phyloP scores from a whole-genome alignment of 2,888 invertebrate species.

The Oeneis ivallda region DNA sequence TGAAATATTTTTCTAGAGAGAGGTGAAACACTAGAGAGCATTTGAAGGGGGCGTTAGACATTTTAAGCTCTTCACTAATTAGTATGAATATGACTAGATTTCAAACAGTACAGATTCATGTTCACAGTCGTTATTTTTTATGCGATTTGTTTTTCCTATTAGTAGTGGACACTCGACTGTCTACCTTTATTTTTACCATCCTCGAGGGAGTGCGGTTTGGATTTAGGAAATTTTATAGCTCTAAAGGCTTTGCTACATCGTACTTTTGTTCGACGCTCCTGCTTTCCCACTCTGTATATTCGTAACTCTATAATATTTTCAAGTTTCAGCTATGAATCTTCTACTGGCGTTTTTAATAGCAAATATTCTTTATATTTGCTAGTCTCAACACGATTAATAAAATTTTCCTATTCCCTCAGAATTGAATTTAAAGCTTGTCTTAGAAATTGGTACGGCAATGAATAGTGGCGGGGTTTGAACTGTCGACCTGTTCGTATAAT shows the following conservation, averaged over 20 bases:
- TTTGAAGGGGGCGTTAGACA: neutral
- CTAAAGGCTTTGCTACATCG: conserved; percentile 14
- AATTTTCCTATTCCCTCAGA: too few relatives aligned
- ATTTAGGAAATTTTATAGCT: conserved; percentile 35
- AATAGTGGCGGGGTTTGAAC: too few relatives aligned
- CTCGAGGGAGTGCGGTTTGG: conserved; percentile 20
- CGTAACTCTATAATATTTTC: too few relatives aligned
- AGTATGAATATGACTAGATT: conserved; percentile 1
- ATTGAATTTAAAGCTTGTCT: too few relatives aligned
- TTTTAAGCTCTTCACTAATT: conserved; percentile 13
- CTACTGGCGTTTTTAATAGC: too few relatives aligned
- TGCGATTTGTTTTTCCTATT: conserved; percentile 33
- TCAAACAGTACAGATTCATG: neutral
- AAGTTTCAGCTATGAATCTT: too few relatives aligned
- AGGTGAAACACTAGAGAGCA: too few relatives aligned
- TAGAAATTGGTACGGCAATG: too few relatives aligned
- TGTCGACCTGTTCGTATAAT: too few relatives aligned
- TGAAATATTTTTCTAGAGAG: too few relatives aligned
- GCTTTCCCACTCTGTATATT: neutral
- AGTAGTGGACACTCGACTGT: conserved; percentile 15
- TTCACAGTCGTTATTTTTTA: conserved; percentile 23
- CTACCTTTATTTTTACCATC: conserved; percentile 23
- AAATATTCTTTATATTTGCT: too few relatives aligned
- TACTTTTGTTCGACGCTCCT: neutral
- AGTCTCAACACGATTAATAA: too few relatives aligned